Conservation (phyloP, 1,140 invertebrate genomes). For the Aphis gossypii region DNA sequence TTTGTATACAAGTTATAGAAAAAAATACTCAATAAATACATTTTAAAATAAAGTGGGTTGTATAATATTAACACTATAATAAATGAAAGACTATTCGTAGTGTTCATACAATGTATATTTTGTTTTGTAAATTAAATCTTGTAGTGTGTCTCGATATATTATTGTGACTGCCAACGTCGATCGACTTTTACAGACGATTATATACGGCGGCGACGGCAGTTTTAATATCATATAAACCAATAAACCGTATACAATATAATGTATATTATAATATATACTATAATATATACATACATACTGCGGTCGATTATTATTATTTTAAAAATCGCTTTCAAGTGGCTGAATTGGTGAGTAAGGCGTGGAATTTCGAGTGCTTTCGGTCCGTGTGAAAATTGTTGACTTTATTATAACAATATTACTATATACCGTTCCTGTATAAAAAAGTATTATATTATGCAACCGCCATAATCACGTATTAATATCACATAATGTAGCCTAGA, state of each 20-base stretch:
- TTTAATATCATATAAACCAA: not conserved
- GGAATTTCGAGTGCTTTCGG: conserved; percentile 14
- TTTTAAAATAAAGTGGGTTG: not conserved
- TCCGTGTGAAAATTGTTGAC: conserved; percentile 31
- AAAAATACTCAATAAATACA: not conserved
- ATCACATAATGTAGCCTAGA: not conserved
- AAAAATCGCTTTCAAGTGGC: conserved; percentile 15
- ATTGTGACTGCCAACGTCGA: not conserved
- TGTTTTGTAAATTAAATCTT: not conserved
- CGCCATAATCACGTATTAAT: not conserved
- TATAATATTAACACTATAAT: not conserved
- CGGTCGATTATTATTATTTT: conserved; percentile 6
- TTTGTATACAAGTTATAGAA: not conserved
- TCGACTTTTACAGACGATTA: conserved; percentile 12
- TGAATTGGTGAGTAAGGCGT: not conserved
- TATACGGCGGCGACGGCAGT: not conserved
- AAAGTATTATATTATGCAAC: not conserved
- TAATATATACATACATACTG: not conserved
- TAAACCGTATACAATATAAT: not conserved
- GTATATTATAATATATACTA: not conserved
- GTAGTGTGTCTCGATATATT: not conserved
- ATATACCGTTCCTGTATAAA: not conserved
- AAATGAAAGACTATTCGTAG: not conserved
- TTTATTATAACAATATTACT: conserved; percentile 21
- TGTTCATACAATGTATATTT: not conserved